These are phyloP conservation scores for Rhopalosiphum nymphaeae DNA, from an alignment of 2,888 invertebrate species.

Conservation along the genomic window DNA sequence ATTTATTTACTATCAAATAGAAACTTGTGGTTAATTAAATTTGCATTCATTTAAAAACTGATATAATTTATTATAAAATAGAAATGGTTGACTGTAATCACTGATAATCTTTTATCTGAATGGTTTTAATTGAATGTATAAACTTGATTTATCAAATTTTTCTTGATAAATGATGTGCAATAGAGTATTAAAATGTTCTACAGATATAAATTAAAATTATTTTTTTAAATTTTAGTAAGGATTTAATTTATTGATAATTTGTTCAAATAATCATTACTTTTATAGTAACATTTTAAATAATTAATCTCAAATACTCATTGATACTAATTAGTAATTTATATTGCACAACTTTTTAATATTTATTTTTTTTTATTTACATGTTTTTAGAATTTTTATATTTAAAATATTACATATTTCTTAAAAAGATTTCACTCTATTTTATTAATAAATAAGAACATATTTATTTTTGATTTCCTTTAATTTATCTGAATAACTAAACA, in stretches of 20 bases:
- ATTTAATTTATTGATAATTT: neutral
- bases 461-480: neutral
- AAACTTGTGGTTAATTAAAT: neutral
- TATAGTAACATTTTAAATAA: too few relatives aligned
- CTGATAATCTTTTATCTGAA: neutral
- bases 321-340: too few relatives aligned
- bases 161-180: neutral
- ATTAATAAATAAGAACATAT: neutral
- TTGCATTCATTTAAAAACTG: neutral
- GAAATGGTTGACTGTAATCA: neutral
- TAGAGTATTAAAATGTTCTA: neutral
- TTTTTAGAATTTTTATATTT: too few relatives aligned
- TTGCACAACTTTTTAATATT: too few relatives aligned
- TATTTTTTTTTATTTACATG: too few relatives aligned
- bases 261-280: too few relatives aligned
- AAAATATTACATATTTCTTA: too few relatives aligned
- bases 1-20: neutral
- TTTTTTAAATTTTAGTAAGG: neutral
- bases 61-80: neutral
- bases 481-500: neutral
- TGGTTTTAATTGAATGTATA: neutral
- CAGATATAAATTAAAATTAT: neutral
- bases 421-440: neutral
- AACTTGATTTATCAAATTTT: neutral
- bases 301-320: too few relatives aligned